Percentiles rank a stretch among this genome's conserved stretches.
Evolutionary conservation across 1,140 invertebrate species (phyloP).

Genomic region (Drosophila tropicalis): DNA sequence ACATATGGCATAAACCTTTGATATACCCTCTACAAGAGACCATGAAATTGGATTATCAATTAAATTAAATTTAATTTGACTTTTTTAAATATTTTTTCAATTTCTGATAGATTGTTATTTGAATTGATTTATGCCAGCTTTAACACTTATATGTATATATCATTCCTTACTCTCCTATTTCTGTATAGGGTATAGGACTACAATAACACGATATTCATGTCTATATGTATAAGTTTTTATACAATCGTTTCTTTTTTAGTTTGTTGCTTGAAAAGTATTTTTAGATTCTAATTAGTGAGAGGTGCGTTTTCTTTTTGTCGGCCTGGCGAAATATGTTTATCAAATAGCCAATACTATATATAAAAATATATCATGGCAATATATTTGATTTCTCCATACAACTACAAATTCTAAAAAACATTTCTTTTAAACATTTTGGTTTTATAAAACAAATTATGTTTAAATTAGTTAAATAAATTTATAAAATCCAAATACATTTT

Average conservation of each 20-base stretch:
- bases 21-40: not conserved
- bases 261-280: not conserved
- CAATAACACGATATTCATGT: not conserved
- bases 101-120: too few relatives aligned
- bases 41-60: too few relatives aligned
- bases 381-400: not conserved
- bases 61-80: not conserved
- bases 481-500: too few relatives aligned
- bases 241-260: not conserved
- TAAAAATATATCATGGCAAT: not conserved
- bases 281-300: constrained; percentile 5
- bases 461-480: too few relatives aligned
- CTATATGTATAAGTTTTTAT: not conserved
- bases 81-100: not conserved
- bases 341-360: not conserved
- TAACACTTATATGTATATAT: not conserved
- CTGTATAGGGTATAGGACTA: not conserved
- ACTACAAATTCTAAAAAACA: not conserved
- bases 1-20: not conserved
- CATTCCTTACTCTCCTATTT: too few relatives aligned
- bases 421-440: too few relatives aligned
- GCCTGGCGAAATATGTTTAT: not conserved
- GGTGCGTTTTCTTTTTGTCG: not conserved
- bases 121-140: not conserved
- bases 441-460: too few relatives aligned